Evolutionary conservation across 2,888 invertebrate species (phyloP), one percentile per base, ranked within the genome.

Genomic region (Mimachlamys varia): DNA sequence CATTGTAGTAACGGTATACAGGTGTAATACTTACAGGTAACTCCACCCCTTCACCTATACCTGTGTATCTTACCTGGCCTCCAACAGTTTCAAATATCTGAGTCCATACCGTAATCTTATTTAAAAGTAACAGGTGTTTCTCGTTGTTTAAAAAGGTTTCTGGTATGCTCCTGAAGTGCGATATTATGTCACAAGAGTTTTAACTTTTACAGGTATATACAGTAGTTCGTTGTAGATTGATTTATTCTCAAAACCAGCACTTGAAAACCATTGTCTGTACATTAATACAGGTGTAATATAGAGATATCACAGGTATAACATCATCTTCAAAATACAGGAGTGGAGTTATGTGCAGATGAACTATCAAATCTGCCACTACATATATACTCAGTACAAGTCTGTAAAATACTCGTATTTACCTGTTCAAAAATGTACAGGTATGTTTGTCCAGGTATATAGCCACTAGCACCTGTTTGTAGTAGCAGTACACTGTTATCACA

Each of bases 11-110:
- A 27, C 33, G 33, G 7, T 44, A 7, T 44, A 44, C 44, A 44
- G 44, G 44, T 44, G 44, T 33, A 76, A 22, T 12, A 76, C 27
- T 27, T 58, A 10, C 27, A 33, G 76, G 33, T 76, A 76, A 33
- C 76, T 76, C 76, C 76, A 76, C 76, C 76, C 76, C 33, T 76
- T 22, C 33, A 76, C 27, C 76, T 76, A 76, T 17, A 76, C 76
- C 3, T 27, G 76, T 76, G 76, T 76, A 76, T 27, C 1, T 76
- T 76, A 76, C 76, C 27, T 33, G 76, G 76, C 33, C 33, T 76
- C 76, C 76, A 33, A 76, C 76, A 10, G 76, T 5, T 27, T 76
- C 27, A 76, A 2, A 76, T 27, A 33, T 76, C 76, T 33, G 33
- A 27, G 53, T 1, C 15, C 19, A 19, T 53, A 53, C 22, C 7